Conservation (phyloP, 2,888 invertebrate genomes). For the Megastigmus dorsalis region DNA sequence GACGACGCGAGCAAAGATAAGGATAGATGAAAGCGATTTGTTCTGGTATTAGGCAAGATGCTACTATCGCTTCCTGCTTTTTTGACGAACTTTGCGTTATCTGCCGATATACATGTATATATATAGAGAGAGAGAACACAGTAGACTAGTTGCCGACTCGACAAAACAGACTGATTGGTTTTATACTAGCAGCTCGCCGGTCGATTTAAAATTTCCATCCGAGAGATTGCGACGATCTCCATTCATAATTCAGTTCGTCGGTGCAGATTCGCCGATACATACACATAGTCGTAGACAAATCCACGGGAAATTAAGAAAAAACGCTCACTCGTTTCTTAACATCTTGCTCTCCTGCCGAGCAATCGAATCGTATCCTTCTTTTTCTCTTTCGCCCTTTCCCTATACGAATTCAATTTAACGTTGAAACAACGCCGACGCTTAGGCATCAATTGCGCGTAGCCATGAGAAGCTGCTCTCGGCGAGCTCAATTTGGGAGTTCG, state of each 20-base stretch:
- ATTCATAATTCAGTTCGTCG: slow-evolving; percentile 15
- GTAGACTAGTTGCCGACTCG: no score
- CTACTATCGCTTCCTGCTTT: no score
- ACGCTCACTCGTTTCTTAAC: slow-evolving; percentile 30
- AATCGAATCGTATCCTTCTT: slow-evolving; percentile 29
- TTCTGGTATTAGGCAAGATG: no score
- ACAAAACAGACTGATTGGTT: no score
- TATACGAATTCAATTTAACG: slow-evolving; percentile 56
- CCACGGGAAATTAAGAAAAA: slow-evolving; percentile 31
- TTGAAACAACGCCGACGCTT: slow-evolving; percentile 53
- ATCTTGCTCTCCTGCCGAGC: neutral
- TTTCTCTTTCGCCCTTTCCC: neutral
- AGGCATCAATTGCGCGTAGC: slow-evolving; percentile 50
- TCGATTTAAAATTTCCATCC: neutral
- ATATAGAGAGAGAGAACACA: no score
- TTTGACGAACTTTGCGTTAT: no score
- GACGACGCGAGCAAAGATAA: no score
- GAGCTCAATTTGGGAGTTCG: slow-evolving; percentile 36
- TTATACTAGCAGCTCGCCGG: no score
- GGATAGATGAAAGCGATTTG: no score
- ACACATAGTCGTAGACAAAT: slow-evolving; percentile 2
- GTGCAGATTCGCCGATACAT: neutral
- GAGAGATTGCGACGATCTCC: neutral
- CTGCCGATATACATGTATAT: no score
- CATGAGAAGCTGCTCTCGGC: slow-evolving; percentile 15